Percentiles rank a stretch among this genome's conserved stretches.
These are phyloP conservation scores for Ormyrus rosae DNA, from an alignment of 2,888 invertebrate genomes.

Conservation along the genomic window DNA sequence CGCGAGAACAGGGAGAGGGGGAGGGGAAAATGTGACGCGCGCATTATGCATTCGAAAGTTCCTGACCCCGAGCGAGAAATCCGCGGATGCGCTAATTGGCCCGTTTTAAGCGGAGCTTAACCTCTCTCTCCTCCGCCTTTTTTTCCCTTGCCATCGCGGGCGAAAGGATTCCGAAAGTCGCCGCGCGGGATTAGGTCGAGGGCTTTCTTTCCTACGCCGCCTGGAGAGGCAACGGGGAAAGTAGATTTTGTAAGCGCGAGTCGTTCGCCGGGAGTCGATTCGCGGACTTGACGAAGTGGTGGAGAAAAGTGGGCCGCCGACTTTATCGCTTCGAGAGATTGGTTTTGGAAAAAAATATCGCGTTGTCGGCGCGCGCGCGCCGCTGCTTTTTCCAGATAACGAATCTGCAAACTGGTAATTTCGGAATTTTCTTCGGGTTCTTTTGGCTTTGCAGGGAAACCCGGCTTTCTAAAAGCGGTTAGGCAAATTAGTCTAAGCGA, in stretches of 20 bases:
- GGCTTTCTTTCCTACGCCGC: background rate
- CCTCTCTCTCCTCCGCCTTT: background rate
- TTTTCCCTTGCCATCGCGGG: background rate
- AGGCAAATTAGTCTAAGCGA: too few species aligned
- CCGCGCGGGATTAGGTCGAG: conserved; percentile 1
- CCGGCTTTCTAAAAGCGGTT: too few species aligned
- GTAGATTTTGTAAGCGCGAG: background rate
- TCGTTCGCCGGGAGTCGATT: too few species aligned
- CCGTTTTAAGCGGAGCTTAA: conserved; percentile 36
- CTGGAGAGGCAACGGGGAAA: background rate
- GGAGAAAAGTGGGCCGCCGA: too few species aligned
- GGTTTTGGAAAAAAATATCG: too few species aligned
- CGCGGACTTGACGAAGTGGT: too few species aligned
- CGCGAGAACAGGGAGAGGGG: background rate
- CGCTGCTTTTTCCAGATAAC: too few species aligned
- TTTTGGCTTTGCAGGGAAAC: too few species aligned
- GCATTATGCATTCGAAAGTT: conserved; percentile 50
- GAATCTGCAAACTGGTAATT: too few species aligned
- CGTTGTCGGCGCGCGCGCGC: too few species aligned
- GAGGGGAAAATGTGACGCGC: conserved; percentile 29
- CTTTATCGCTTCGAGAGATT: too few species aligned
- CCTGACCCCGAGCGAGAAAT: conserved; percentile 6
- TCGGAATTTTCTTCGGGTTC: too few species aligned
- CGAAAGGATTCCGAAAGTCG: background rate
- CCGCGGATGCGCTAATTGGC: conserved; percentile 45